Conservation (phyloP, 2,113 vertebrate genomes). For the Phaethornis superciliosus region DNA sequence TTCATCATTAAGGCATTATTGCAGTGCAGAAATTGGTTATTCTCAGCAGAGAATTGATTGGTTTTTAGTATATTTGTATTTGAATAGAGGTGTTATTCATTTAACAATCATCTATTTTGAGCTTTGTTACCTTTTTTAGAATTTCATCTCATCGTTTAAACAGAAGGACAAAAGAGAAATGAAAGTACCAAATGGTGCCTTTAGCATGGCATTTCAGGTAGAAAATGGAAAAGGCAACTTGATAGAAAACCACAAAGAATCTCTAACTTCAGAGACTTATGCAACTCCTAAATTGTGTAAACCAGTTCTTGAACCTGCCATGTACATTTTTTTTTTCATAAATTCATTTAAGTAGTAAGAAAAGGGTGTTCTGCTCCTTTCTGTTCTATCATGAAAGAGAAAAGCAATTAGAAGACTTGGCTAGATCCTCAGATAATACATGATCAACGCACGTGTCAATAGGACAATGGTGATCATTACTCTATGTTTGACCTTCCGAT, state of each 20-base stretch:
- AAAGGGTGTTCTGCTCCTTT: not conserved
- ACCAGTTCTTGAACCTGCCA: not conserved
- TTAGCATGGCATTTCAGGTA: not conserved
- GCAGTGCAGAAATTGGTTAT: not conserved
- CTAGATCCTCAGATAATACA: not conserved
- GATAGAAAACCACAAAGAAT: not conserved
- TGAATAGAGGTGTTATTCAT: not conserved
- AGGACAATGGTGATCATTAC: not conserved
- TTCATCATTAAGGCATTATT: not conserved
- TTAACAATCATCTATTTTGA: not conserved
- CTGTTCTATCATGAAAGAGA: not conserved
- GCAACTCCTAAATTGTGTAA: not conserved
- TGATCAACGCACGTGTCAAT: fast-evolving
- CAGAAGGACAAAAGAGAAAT: not conserved
- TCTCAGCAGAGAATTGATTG: not conserved
- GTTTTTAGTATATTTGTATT: not conserved
- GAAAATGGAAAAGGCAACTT: not conserved
- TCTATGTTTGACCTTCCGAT: not conserved
- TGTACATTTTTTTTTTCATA: not conserved
- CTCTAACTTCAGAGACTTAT: not conserved
- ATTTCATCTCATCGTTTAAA: not conserved
- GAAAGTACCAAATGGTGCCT: not conserved
- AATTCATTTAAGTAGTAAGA: not conserved
- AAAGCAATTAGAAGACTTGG: not conserved
- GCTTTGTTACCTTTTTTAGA: not conserved